phyloP scores from a whole-genome alignment of 92 coral and sea anemone genomes.

The Porites divaricata region DNA sequence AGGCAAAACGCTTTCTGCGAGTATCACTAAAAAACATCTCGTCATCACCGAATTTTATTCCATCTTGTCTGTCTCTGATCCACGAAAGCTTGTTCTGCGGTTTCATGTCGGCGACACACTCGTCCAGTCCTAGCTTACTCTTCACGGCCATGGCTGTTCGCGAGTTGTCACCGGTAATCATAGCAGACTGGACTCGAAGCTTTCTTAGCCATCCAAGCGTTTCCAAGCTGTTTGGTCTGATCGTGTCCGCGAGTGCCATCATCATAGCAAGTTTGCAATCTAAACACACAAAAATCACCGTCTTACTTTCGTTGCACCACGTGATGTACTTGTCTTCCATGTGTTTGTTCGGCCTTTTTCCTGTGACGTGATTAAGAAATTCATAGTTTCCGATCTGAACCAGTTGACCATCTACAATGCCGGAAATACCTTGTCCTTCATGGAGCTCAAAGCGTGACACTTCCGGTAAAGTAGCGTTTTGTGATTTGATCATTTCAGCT shows the following conservation, averaged over 20 bases:
- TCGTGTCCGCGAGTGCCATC: constrained; percentile 95
- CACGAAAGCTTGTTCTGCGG: constrained; percentile 93
- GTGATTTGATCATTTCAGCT: constrained; percentile 77
- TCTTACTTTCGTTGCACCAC: constrained; percentile 94
- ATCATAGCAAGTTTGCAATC: constrained; percentile 81
- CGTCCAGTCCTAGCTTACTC: constrained; percentile 78
- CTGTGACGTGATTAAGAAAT: constrained; percentile 61
- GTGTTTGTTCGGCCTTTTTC: constrained; percentile 40
- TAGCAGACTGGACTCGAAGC: constrained; percentile 88
- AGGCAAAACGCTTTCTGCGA: neutral
- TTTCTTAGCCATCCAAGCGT: constrained; percentile 83
- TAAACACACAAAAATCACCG: constrained; percentile 92
- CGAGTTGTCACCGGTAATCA: constrained; percentile 98
- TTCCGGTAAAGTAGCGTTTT: constrained; percentile 71
- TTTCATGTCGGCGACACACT: constrained; percentile 95
- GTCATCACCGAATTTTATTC: neutral
- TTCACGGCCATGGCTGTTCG: constrained; percentile 98
- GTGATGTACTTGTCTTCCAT: constrained; percentile 66
- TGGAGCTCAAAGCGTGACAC: constrained; percentile 82
- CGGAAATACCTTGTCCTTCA: constrained; percentile 96
- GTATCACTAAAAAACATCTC: constrained; percentile 7
- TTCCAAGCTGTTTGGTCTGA: constrained; percentile 76
- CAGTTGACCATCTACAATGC: constrained; percentile 76
- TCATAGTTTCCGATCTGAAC: constrained; percentile 86
- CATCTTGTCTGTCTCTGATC: constrained; percentile 75